Percentiles rank a stretch among this genome's conserved stretches.
Conservation (phyloP, 2,888 invertebrate species). For the Argyresthia albistria region DNA sequence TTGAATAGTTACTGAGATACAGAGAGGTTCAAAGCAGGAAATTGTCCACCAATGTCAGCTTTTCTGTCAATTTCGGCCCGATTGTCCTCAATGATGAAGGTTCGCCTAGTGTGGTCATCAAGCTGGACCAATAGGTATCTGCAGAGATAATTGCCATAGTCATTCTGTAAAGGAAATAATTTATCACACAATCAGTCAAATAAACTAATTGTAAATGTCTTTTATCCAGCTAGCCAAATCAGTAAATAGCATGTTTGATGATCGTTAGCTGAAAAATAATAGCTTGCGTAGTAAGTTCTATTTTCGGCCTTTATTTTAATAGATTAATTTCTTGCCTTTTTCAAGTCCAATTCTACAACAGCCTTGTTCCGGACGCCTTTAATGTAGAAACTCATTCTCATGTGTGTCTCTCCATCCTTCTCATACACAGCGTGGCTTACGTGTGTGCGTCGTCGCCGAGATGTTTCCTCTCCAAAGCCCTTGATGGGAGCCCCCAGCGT, state of each 20-base stretch:
- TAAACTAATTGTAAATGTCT: too few species aligned
- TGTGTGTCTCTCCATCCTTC: conserved; percentile 81
- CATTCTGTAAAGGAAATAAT: conserved; percentile 74
- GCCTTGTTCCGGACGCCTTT: conserved; percentile 87
- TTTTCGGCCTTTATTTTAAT: too few species aligned
- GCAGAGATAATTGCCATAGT: conserved; percentile 83
- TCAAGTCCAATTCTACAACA: conserved; percentile 89
- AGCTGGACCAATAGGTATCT: conserved; percentile 88
- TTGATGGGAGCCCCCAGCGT: conserved; percentile 92
- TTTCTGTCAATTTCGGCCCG: conserved; percentile 59
- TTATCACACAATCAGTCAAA: background rate
- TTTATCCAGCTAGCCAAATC: too few species aligned
- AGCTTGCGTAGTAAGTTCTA: too few species aligned
- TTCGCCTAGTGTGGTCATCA: conserved; percentile 81
- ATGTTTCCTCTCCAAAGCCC: conserved; percentile 89
- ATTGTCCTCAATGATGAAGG: conserved; percentile 86
- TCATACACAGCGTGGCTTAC: conserved; percentile 84
- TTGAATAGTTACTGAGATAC: conserved; percentile 29
- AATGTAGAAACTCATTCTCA: conserved; percentile 93
- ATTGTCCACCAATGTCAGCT: conserved; percentile 23
- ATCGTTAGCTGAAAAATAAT: too few species aligned
- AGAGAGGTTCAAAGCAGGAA: conserved; percentile 31
- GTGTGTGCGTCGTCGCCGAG: conserved; percentile 86
- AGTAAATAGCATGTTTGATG: too few species aligned
- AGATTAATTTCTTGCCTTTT: conserved; percentile 82